phyloP scores from a whole-genome alignment of 35 echinoderm and acorn worm species.

The Lytechinus pictus region DNA sequence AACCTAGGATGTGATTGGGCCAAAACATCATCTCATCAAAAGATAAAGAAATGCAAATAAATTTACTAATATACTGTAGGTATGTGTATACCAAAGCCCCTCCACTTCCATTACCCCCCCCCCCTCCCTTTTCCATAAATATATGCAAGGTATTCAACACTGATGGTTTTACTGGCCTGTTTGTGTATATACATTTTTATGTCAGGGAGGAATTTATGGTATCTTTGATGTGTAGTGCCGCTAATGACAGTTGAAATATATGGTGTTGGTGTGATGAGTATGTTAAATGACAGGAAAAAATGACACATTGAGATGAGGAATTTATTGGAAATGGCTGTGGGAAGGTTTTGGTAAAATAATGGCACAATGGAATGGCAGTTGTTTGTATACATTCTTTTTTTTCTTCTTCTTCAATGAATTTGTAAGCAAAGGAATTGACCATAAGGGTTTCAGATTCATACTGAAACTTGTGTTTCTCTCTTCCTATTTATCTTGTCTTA shows the following conservation, averaged over 20 bases:
- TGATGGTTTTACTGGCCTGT: neutral
- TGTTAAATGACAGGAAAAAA: neutral
- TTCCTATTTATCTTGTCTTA: neutral
- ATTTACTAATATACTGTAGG: too few relatives aligned
- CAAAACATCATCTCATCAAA: too few relatives aligned
- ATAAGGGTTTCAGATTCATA: neutral
- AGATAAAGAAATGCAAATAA: too few relatives aligned
- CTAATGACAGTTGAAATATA: neutral
- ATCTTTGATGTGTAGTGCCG: neutral
- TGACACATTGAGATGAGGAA: neutral
- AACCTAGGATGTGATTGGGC: too few relatives aligned
- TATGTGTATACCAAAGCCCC: too few relatives aligned
- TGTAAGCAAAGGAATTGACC: neutral
- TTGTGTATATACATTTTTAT: neutral
- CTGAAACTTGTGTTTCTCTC: neutral
- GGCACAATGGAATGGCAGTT: neutral
- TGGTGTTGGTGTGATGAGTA: neutral
- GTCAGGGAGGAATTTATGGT: neutral
- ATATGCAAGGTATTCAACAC: neutral
- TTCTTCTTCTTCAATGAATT: neutral
- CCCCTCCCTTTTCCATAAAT: neutral
- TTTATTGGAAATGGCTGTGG: neutral
- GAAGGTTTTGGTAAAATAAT: neutral
- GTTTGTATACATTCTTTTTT: neutral
- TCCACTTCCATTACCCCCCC: too few relatives aligned